A percentile compares a stretch with the other conserved stretches of the same genome.
phyloP scores from a whole-genome alignment of 2,797 vertebrate genomes.

The Diglossa cyanea region DNA sequence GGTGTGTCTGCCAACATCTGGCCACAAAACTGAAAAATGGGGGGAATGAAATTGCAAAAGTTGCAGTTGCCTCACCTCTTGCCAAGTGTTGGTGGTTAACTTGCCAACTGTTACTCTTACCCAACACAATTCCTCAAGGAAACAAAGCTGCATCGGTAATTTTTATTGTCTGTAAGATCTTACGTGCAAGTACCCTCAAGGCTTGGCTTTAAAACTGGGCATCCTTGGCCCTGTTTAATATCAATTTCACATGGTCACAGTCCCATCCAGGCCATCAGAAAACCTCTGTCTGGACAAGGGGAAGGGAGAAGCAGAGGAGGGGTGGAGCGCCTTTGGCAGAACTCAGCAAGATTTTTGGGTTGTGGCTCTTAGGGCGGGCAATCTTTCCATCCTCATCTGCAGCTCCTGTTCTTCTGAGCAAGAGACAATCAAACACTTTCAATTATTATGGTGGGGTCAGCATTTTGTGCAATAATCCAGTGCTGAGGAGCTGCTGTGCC shows the following conservation, averaged over 20 bases:
- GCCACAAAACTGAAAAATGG: neutral
- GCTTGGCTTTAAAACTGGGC: neutral
- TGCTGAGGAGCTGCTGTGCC: neutral
- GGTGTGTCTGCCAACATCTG: neutral
- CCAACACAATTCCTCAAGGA: constrained; percentile 7
- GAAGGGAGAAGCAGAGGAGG: neutral
- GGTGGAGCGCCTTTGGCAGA: neutral
- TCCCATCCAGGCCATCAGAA: rapidly evolving
- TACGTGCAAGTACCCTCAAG: neutral
- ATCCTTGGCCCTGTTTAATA: neutral
- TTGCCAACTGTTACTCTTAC: constrained; percentile 2
- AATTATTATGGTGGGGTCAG: neutral
- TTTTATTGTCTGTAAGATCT: neutral
- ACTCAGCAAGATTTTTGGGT: neutral
- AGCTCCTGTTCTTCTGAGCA: neutral
- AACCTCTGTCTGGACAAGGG: neutral
- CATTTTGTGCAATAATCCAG: neutral
- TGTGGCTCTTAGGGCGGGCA: neutral
- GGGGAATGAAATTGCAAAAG: constrained; percentile 16
- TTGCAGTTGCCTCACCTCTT: constrained; percentile 1
- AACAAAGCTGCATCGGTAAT: neutral
- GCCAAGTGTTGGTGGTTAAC: neutral
- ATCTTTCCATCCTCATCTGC: neutral
- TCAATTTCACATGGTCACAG: neutral
- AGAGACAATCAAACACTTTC: too few relatives aligned